phyloP scores from a whole-genome alignment of 2,797 vertebrate species.

The Siniperca obscura region DNA sequence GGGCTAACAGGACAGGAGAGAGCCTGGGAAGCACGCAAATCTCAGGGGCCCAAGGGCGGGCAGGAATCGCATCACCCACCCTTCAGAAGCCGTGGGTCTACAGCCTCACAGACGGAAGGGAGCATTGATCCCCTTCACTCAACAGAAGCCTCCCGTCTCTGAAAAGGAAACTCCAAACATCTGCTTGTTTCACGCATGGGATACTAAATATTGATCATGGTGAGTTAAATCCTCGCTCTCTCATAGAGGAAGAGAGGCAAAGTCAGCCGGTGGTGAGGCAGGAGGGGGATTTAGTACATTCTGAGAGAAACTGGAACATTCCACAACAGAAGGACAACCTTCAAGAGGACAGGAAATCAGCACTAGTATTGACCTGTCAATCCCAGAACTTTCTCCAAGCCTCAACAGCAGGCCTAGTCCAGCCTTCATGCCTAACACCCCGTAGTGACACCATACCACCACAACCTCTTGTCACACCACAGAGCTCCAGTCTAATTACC shows the following conservation, averaged over 20 bases:
- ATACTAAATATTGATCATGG: constrained; percentile 96
- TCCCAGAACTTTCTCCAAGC: constrained; percentile 59
- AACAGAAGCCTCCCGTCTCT: constrained; percentile 86
- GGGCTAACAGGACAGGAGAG: constrained; percentile 81
- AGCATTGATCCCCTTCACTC: constrained; percentile 93
- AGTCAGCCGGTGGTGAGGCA: constrained; percentile 69
- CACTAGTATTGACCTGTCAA: constrained; percentile 76
- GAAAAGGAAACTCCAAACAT: constrained; percentile 97
- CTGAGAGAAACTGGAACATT: constrained; percentile 83
- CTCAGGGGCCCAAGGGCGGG: constrained; percentile 69
- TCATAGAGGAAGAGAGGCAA: constrained; percentile 78
- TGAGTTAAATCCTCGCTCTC: constrained; percentile 89
- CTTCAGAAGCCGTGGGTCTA: constrained; percentile 77
- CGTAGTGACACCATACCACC: constrained; percentile 76
- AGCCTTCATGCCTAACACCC: constrained; percentile 63
- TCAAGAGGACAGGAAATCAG: constrained; percentile 74
- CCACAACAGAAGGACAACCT: constrained; percentile 75
- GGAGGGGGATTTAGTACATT: constrained; percentile 74
- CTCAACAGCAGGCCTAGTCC: constrained; percentile 51
- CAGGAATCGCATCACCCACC: constrained; percentile 79
- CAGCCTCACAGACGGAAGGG: constrained; percentile 80
- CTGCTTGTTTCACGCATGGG: constrained; percentile 97
- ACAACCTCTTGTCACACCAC: constrained; percentile 74
- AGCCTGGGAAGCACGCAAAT: constrained; percentile 70
- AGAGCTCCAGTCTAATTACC: constrained; percentile 81